These are phyloP conservation scores for Heptranchias perlo DNA, from an alignment of 2,113 vertebrate genomes.

Conservation along the genomic window DNA sequence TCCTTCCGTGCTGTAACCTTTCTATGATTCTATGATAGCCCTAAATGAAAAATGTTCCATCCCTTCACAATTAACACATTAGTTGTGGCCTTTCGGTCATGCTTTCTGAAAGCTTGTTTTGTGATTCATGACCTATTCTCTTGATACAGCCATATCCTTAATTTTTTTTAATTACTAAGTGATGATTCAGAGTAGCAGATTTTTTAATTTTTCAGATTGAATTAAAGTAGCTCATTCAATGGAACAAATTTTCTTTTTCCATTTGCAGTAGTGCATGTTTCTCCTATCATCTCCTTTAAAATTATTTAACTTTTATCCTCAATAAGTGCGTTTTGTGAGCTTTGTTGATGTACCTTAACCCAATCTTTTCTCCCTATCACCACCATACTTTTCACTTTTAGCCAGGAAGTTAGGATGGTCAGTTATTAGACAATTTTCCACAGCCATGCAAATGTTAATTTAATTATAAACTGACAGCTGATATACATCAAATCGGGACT, in stretches of 20 bases:
- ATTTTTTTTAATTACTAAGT: neutral
- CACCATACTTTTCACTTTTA: neutral
- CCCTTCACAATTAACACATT: neutral
- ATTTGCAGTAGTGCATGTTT: neutral
- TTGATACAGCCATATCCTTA: neutral
- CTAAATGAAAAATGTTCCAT: constrained; percentile 3
- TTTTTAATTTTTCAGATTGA: neutral
- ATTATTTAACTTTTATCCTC: neutral
- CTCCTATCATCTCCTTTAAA: neutral
- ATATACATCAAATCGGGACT: neutral
- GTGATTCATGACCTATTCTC: constrained; percentile 16
- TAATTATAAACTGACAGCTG: neutral
- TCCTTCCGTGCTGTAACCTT: too few species aligned
- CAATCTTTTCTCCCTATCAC: neutral
- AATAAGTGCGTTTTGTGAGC: neutral
- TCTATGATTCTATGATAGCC: too few species aligned
- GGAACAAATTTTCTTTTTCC: neutral
- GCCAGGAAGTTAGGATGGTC: neutral
- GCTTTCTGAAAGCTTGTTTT: neutral
- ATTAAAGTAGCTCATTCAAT: neutral
- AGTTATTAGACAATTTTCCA: neutral
- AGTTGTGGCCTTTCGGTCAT: neutral
- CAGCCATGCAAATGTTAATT: neutral
- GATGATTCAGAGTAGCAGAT: constrained; percentile 7
- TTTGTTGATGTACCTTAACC: neutral